These are phyloP conservation scores for Pangasius mekongensis DNA, from an alignment of 2,797 vertebrate species.

Conservation along the genomic window DNA sequence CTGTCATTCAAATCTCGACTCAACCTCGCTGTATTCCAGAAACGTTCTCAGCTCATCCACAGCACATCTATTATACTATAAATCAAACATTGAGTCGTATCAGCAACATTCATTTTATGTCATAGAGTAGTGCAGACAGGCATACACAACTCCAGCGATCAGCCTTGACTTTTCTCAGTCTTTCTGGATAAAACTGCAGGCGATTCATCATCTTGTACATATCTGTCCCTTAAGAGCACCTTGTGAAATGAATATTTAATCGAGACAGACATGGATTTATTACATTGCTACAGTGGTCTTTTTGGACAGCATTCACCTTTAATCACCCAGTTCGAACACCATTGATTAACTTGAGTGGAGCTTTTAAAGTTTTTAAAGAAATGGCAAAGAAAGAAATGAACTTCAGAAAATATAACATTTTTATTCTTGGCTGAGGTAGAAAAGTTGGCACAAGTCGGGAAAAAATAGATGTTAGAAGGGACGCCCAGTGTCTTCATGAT, in stretches of 20 bases:
- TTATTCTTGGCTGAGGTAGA: neutral
- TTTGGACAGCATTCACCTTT: conserved; percentile 12
- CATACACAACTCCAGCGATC: conserved; percentile 9
- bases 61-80: conserved; percentile 30
- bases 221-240: conserved; percentile 35
- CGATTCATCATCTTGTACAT: conserved; percentile 41
- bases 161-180: conserved; percentile 38
- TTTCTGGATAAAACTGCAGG: conserved; percentile 32
- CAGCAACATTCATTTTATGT: conserved; percentile 38
- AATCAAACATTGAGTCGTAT: conserved; percentile 36
- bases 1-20: conserved; percentile 5
- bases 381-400: neutral
- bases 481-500: neutral
- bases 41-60: conserved; percentile 21
- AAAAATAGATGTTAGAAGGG: neutral
- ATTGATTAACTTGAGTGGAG: neutral
- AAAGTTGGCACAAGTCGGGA: neutral
- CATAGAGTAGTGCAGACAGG: conserved; percentile 13
- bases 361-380: neutral
- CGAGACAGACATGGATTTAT: conserved; percentile 10
- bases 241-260: conserved; percentile 41
- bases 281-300: conserved; percentile 7
- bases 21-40: conserved; percentile 11
- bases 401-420: neutral
- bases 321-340: neutral